These are phyloP conservation scores for Bicyclus anynana DNA, from an alignment of 1,140 invertebrate species.

Conservation along the genomic window DNA sequence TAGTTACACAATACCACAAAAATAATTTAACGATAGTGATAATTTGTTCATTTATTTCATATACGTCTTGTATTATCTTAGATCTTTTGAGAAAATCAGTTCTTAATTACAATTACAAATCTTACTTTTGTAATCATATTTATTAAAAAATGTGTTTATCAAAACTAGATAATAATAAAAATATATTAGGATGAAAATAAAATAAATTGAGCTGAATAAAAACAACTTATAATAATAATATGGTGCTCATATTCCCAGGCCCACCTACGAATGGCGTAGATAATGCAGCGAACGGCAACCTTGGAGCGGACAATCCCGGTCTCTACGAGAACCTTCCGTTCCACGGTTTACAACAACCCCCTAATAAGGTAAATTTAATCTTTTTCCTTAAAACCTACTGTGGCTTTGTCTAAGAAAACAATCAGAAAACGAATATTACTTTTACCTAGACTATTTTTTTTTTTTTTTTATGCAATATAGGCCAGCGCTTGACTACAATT, in stretches of 20 bases:
- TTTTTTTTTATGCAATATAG: too few relatives aligned
- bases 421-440: neutral
- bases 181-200: neutral
- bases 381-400: neutral
- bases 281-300: slow-evolving; percentile 72
- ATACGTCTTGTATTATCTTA: too few relatives aligned
- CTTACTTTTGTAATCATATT: too few relatives aligned
- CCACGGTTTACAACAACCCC: slow-evolving; percentile 92
- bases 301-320: slow-evolving; percentile 79
- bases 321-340: slow-evolving; percentile 96
- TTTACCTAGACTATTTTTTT: neutral
- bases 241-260: slow-evolving; percentile 30
- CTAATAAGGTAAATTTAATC: slow-evolving; percentile 86
- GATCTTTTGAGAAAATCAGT: too few relatives aligned
- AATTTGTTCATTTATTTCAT: too few relatives aligned
- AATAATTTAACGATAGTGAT: too few relatives aligned
- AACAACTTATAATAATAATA: neutral
- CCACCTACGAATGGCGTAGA: slow-evolving; percentile 67
- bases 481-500: too few relatives aligned
- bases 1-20: too few relatives aligned
- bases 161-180: too few relatives aligned
- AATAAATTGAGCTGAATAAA: neutral
- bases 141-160: too few relatives aligned
- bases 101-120: too few relatives aligned
- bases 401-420: neutral